phyloP scores from a whole-genome alignment of 1,140 invertebrate genomes.

The Colletes latitarsis region DNA sequence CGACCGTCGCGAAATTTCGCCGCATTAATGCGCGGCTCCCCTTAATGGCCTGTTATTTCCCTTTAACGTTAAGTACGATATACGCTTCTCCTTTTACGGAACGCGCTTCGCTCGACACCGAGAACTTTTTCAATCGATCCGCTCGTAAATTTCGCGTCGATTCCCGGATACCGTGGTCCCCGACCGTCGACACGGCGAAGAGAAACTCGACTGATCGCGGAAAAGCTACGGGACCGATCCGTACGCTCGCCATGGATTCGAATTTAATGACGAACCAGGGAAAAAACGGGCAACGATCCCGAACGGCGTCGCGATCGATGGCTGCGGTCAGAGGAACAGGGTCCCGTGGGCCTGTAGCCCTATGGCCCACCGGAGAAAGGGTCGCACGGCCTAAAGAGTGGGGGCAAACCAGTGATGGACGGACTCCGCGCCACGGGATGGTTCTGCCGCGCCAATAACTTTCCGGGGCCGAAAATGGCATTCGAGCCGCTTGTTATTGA shows the following conservation, averaged over 20 bases:
- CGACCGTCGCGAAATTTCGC: conserved; percentile 9
- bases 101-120: no score
- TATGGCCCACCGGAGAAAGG: conserved; percentile 58
- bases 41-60: conserved; percentile 16
- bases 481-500: conserved; percentile 49
- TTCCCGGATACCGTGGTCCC: not conserved
- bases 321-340: conserved; percentile 33
- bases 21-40: not conserved
- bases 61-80: not conserved
- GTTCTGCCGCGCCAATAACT: conserved; percentile 67
- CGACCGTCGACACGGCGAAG: not conserved
- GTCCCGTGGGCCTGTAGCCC: conserved; percentile 40
- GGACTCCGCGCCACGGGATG: conserved; percentile 67
- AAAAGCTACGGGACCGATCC: not conserved
- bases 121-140: not conserved
- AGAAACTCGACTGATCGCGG: not conserved
- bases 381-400: conserved; percentile 54
- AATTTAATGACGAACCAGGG: conserved; percentile 15
- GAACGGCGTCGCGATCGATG: conserved; percentile 39
- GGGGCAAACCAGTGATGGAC: conserved; percentile 74
- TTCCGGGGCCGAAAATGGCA: conserved; percentile 57
- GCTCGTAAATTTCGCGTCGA: not conserved
- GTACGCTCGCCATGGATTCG: not conserved
- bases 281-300: conserved; percentile 33
- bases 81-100: not conserved